Percentiles rank a stretch among this genome's conserved stretches.
phyloP scores from a whole-genome alignment of 1,140 invertebrate genomes.

The Drosophila baimaii region DNA sequence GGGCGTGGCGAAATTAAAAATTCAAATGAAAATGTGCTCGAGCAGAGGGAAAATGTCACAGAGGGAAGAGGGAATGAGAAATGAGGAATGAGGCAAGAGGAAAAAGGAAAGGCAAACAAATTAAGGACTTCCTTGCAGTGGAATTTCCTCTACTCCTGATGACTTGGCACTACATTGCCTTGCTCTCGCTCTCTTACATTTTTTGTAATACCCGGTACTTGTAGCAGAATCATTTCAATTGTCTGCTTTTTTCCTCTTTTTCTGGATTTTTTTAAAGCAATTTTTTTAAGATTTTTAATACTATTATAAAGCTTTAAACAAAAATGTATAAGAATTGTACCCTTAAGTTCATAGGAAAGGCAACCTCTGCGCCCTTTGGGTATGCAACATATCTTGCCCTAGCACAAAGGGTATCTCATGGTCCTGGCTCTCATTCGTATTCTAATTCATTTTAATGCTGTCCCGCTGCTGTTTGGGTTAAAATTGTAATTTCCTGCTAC shows the following conservation, averaged over 20 bases:
- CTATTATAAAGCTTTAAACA: too few relatives aligned
- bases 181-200: conserved; percentile 1
- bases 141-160: conserved; percentile 33
- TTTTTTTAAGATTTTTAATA: too few relatives aligned
- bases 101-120: conserved; percentile 51
- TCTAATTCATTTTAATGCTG: conserved; percentile 72
- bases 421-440: conserved; percentile 1
- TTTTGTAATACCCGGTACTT: background rate
- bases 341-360: too few relatives aligned
- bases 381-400: background rate
- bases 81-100: background rate
- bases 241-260: too few relatives aligned
- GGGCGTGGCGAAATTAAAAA: conserved; percentile 70
- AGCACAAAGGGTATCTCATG: background rate
- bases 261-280: too few relatives aligned
- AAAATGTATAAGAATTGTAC: too few relatives aligned
- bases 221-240: background rate
- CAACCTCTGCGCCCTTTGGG: too few relatives aligned
- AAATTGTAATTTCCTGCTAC: conserved; percentile 79
- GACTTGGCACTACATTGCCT: conserved; percentile 35
- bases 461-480: conserved; percentile 46
- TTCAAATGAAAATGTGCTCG: conserved; percentile 77
- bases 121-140: conserved; percentile 70
- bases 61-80: background rate
- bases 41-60: background rate